phyloP scores from a whole-genome alignment of 2,113 vertebrate genomes.

The Toxotes jaculatrix region DNA sequence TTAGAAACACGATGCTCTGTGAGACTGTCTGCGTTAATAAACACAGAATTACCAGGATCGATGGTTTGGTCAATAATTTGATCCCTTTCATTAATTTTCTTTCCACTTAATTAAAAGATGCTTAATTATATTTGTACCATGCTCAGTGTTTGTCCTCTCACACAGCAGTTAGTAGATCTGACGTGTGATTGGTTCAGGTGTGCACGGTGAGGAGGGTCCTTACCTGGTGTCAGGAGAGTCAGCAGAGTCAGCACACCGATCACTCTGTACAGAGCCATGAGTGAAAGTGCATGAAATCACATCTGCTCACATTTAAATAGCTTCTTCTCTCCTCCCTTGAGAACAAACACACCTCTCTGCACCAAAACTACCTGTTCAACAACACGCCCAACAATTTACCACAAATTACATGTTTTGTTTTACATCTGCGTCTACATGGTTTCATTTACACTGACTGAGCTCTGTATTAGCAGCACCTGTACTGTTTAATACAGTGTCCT shows the following conservation, averaged over 20 bases:
- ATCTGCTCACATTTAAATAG: background rate
- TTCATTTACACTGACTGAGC: no score
- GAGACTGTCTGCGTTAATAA: no score
- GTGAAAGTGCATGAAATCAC: background rate
- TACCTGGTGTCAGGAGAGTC: conserved; percentile 43
- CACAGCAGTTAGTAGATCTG: background rate
- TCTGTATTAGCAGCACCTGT: no score
- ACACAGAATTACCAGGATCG: no score
- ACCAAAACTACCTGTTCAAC: background rate
- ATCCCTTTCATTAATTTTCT: no score
- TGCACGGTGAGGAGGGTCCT: background rate
- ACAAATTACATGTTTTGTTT: background rate
- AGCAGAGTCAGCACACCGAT: conserved; percentile 39
- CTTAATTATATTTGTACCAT: no score
- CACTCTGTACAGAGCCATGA: conserved; percentile 32
- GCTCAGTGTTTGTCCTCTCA: background rate
- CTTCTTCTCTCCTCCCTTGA: background rate
- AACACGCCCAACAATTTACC: background rate
- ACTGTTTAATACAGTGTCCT: no score
- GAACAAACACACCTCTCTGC: background rate
- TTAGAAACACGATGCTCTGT: no score
- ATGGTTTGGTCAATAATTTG: no score
- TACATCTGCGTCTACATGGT: background rate
- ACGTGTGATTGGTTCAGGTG: background rate
- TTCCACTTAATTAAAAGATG: no score